These are phyloP conservation scores for Chaetorhynchus papuensis DNA, from an alignment of 2,113 vertebrate species.

Conservation along the genomic window DNA sequence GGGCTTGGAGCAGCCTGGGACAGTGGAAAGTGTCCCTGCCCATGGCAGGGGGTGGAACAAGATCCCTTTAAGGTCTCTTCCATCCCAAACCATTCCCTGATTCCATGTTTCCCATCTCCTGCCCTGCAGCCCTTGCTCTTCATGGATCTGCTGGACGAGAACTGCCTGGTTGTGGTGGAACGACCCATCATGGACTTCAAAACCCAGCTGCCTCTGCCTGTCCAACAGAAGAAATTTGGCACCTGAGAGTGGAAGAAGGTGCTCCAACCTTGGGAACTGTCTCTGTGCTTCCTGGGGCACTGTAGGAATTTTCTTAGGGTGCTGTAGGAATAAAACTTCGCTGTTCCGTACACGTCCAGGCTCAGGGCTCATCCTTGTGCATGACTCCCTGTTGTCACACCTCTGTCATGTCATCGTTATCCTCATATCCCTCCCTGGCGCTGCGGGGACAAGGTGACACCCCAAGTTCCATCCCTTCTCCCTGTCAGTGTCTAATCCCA, in stretches of 20 bases:
- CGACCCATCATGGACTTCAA: slow-evolving; percentile 86
- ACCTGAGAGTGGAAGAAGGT: slow-evolving; percentile 72
- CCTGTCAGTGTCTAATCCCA: neutral
- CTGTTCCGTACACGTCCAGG: neutral
- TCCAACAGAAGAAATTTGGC: slow-evolving; percentile 92
- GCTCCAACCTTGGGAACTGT: neutral
- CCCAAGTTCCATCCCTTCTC: neutral
- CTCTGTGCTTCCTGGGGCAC: neutral
- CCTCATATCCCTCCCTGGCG: neutral
- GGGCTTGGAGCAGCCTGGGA: accelerated
- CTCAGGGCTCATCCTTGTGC: neutral
- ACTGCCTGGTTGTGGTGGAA: slow-evolving; percentile 87
- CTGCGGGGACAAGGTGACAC: neutral
- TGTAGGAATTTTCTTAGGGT: neutral
- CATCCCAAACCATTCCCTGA: neutral
- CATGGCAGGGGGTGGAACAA: neutral
- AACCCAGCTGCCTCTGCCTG: slow-evolving; percentile 83
- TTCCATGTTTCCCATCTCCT: neutral
- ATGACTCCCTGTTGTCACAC: neutral
- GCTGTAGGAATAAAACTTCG: slow-evolving; percentile 42
- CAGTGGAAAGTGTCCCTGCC: neutral
- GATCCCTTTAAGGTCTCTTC: neutral
- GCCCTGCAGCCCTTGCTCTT: slow-evolving; percentile 80
- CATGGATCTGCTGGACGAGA: slow-evolving; percentile 80
- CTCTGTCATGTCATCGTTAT: neutral